Percentiles rank a stretch among this genome's conserved stretches.
These are phyloP conservation scores for Thumatha senex DNA, from an alignment of 2,888 invertebrate genomes.

Conservation along the genomic window DNA sequence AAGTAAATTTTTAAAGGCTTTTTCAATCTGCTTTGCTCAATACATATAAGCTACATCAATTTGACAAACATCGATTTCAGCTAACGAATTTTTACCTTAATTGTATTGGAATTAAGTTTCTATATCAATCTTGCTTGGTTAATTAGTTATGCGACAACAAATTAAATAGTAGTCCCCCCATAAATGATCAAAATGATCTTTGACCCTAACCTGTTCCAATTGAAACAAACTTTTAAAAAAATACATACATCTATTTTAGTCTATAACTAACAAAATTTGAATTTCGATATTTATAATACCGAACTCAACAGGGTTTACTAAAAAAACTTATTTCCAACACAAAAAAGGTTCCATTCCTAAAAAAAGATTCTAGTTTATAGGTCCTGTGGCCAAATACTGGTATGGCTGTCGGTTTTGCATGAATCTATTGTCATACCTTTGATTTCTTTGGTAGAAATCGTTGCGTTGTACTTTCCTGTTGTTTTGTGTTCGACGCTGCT, in stretches of 20 bases:
- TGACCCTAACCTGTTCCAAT: too few species aligned
- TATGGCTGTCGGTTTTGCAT: conserved; percentile 71
- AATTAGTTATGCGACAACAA: neutral
- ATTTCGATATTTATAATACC: neutral
- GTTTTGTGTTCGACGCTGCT: conserved; percentile 63
- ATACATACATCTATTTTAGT: neutral
- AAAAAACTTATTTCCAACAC: conserved; percentile 2
- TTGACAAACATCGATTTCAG: conserved; percentile 5
- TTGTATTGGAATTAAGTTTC: conserved; percentile 10
- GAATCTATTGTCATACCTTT: conserved; percentile 71
- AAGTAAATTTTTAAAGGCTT: neutral
- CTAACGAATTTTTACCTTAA: conserved; percentile 28
- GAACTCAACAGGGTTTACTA: neutral
- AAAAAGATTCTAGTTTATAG: conserved; percentile 62
- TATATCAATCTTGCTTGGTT: neutral
- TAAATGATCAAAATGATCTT: too few species aligned
- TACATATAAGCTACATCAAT: conserved; percentile 10
- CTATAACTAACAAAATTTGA: neutral
- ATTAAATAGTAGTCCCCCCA: too few species aligned
- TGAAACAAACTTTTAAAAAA: too few species aligned
- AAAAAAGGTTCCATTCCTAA: conserved; percentile 26
- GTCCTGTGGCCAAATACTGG: conserved; percentile 75
- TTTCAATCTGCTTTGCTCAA: conserved; percentile 13
- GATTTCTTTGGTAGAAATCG: conserved; percentile 70
- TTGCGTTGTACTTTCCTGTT: conserved; percentile 65